phyloP scores from a whole-genome alignment of 2,888 invertebrate genomes.

The Alviniconcha strummeri region DNA sequence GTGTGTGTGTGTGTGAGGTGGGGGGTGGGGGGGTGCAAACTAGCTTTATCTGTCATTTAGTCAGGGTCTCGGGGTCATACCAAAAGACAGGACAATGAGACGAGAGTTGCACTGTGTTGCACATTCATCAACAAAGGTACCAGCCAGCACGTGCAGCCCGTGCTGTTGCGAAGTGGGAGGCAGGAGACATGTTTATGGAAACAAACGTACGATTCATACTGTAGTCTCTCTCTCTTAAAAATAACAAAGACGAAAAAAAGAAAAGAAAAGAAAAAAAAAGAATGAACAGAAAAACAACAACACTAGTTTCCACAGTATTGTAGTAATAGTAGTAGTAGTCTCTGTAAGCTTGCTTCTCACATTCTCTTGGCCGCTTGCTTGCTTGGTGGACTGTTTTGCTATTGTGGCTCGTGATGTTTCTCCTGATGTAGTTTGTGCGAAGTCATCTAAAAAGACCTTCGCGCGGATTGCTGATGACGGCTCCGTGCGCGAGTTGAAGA shows the following conservation, averaged over 20 bases:
- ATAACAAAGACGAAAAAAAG: neutral
- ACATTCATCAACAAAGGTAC: no score
- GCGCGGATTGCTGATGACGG: neutral
- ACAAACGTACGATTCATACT: no score
- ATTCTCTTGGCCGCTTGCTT: slow-evolving; percentile 4
- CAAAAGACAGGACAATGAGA: no score
- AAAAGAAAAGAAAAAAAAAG: neutral
- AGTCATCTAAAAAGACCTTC: slow-evolving; percentile 6
- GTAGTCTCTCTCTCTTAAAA: no score
- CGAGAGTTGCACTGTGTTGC: no score
- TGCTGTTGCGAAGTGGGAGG: no score
- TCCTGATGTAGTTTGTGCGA: neutral
- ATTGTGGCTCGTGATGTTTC: slow-evolving; percentile 5
- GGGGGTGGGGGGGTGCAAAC: no score
- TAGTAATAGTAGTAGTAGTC: slow-evolving; percentile 11
- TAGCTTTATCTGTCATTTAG: neutral
- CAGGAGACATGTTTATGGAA: no score
- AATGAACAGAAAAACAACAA: neutral
- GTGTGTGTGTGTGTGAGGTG: neutral
- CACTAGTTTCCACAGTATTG: no score
- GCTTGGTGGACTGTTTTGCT: neutral
- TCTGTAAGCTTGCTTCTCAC: slow-evolving; percentile 20
- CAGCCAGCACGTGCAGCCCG: no score
- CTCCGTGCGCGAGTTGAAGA: neutral
- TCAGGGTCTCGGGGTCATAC: neutral